Base-by-base conservation (phyloP, 2,797 vertebrate species). In the Gallinago solitaria region DNA sequence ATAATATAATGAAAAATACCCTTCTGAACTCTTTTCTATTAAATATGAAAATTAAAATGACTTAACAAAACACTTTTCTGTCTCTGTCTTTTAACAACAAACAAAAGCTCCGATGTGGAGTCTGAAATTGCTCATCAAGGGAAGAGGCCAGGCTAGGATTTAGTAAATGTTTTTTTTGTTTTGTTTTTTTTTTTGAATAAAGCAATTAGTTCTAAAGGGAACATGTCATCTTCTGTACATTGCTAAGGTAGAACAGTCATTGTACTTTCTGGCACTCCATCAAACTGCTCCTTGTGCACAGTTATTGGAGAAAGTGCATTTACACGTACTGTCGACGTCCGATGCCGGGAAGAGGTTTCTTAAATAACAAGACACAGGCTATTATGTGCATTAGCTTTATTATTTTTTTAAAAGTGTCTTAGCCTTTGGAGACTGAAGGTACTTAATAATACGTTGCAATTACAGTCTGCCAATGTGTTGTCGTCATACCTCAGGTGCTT, bases 121-220 rank as follows among this genome's bases (percentile, higher is more conserved):
- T 91, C 97, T 97, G 93, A 96, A 98, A 98, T 97, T 98, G 95
- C 92, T 97, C 96, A 94, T 97, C 97, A 97, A 97, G 89, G 83
- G 87, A 95, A 95, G 96, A 96, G 96, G 97, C 86, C 77, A 91
- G 91, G 74, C 87, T 96, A 65, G 41, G 92, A 96, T 96, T 97
- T 93, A 75, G 74, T 96, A 97, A 97, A 98, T 96, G 94, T 89
- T 53, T 94, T 97, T 95, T 97, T n/a, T n/a, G n/a, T n/a, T n/a
- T n/a, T n/a, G n/a, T n/a, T n/a, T 95, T 96, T 95, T 97, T 95
- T 96, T 95, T 93, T 90, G 77, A 97, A 97, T 95, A 95, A 97
- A 97, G 97, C 96, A 98, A 98, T 98, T 98, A 97, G 93, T 97
- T 96, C 86, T 95, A 93, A 97, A 97, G 97, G 94, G 97, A 98